Evolutionary conservation across 2,797 vertebrate species (phyloP).

Genomic region (Cuculus canorus): DNA sequence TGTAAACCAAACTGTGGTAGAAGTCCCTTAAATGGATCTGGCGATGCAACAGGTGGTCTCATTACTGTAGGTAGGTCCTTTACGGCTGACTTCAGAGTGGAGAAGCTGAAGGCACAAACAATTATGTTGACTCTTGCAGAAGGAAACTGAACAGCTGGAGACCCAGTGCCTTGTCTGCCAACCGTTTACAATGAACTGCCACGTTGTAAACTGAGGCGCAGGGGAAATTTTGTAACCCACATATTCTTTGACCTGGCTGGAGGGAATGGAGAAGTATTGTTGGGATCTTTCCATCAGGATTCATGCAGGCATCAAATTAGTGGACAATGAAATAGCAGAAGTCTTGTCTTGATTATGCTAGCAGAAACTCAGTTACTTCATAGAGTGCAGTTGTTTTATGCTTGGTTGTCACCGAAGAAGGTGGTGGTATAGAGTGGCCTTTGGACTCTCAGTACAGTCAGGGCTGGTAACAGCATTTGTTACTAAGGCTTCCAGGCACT

Average conservation of each 20-base stretch:
- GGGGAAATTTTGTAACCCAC: neutral
- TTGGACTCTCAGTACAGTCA: neutral
- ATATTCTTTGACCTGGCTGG: neutral
- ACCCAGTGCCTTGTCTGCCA: neutral
- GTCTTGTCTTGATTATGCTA: neutral
- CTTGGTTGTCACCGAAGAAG: neutral
- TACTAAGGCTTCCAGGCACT: neutral
- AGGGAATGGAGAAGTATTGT: neutral
- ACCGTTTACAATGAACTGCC: neutral
- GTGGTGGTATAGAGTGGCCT: neutral
- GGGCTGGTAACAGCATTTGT: neutral
- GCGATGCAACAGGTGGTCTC: constrained; percentile 9
- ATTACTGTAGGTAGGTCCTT: constrained; percentile 47
- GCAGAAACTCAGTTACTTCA: neutral
- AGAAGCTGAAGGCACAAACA: neutral
- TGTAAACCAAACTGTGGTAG: neutral
- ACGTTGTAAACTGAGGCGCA: neutral
- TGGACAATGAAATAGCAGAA: neutral
- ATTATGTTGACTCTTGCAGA: neutral
- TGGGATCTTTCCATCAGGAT: neutral
- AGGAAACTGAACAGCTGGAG: constrained; percentile 33
- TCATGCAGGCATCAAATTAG: neutral
- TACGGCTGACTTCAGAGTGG: neutral
- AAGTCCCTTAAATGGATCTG: constrained; percentile 11
- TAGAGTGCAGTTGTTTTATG: neutral